Evolutionary conservation across 2,888 invertebrate genomes (phyloP).

Genomic region (Caenorhabditis japonica): DNA sequence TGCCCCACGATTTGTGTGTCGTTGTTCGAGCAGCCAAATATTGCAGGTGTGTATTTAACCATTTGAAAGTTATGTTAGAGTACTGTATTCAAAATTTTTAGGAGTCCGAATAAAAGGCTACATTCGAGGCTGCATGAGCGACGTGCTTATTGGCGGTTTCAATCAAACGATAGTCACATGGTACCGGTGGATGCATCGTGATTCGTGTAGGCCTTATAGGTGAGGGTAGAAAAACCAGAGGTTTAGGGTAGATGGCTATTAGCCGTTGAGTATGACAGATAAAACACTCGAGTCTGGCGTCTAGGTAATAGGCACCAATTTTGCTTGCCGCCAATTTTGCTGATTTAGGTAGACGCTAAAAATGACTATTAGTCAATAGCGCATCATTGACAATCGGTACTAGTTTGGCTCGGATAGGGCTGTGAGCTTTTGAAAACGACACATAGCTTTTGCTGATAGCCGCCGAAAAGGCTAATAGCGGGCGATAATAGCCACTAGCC

Average conservation of each 20-base stretch:
- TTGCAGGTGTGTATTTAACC: constrained; percentile 69
- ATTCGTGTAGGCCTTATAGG: constrained; percentile 72
- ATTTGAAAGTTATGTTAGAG: neutral
- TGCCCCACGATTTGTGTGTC: constrained; percentile 75
- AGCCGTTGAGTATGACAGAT: neutral
- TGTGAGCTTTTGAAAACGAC: too few relatives aligned
- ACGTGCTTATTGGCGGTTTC: constrained; percentile 73
- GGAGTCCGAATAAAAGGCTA: constrained; percentile 73
- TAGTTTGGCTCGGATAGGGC: too few relatives aligned
- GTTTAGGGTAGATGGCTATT: neutral
- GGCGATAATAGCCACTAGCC: too few relatives aligned
- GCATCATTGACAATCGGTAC: too few relatives aligned
- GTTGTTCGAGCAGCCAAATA: constrained; percentile 71
- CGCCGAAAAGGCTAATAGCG: too few relatives aligned
- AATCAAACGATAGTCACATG: constrained; percentile 74
- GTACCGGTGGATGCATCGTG: constrained; percentile 76
- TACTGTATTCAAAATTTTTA: too few relatives aligned
- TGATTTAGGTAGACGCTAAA: too few relatives aligned
- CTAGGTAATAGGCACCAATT: too few relatives aligned
- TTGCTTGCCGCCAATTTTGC: too few relatives aligned
- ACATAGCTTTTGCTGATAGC: too few relatives aligned
- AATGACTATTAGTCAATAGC: too few relatives aligned
- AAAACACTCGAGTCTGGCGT: too few relatives aligned
- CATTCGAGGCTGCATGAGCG: constrained; percentile 75
- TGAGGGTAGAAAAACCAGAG: constrained; percentile 1